phyloP scores from a whole-genome alignment of 2,888 invertebrate species.

The Himalopsyche kuldschensis region DNA sequence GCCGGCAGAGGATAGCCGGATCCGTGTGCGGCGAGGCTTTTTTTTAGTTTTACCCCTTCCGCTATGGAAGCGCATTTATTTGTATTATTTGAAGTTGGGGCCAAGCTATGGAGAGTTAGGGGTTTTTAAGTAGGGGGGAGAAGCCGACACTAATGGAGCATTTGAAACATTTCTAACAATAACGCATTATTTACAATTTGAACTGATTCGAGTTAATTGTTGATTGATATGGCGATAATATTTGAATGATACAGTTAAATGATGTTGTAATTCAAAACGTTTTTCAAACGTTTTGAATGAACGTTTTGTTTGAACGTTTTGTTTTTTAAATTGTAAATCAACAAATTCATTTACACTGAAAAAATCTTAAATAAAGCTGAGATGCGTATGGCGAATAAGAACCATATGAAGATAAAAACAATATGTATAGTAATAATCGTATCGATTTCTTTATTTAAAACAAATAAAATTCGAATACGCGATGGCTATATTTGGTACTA shows the following conservation, averaged over 20 bases:
- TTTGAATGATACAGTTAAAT: not conserved
- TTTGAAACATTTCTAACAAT: not conserved
- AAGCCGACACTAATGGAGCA: not conserved
- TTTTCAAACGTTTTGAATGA: too few relatives aligned
- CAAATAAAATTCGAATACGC: too few relatives aligned
- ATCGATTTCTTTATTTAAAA: too few relatives aligned
- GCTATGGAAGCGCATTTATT: not conserved
- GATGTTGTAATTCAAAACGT: too few relatives aligned
- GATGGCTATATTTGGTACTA: too few relatives aligned
- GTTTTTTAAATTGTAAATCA: too few relatives aligned
- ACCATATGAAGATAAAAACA: too few relatives aligned
- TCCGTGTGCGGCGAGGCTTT: not conserved
- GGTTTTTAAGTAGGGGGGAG: not conserved
- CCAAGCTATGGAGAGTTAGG: not conserved
- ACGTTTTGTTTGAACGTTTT: too few relatives aligned
- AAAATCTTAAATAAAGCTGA: too few relatives aligned
- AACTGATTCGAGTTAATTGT: not conserved
- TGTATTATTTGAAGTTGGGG: not conserved
- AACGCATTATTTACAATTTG: not conserved
- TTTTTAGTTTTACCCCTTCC: not conserved
- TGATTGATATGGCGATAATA: not conserved
- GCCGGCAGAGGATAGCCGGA: not conserved
- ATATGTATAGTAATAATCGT: too few relatives aligned
- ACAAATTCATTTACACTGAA: too few relatives aligned
- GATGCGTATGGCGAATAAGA: too few relatives aligned